phyloP scores from a whole-genome alignment of 2,888 invertebrate genomes.

The Keiferia lycopersicella region DNA sequence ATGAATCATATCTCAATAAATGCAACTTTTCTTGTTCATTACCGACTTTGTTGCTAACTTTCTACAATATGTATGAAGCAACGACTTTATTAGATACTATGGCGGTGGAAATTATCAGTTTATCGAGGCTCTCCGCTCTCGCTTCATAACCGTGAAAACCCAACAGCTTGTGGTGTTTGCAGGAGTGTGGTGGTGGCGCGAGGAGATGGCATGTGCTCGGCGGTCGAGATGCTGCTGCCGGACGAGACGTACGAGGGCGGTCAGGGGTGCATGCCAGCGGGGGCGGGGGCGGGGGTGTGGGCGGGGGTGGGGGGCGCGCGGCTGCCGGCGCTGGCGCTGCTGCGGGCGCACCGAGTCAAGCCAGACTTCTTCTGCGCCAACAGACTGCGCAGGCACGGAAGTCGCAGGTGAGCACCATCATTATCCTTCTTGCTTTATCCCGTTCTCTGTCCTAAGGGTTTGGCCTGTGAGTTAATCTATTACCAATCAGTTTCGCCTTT shows the following conservation, averaged over 20 bases:
- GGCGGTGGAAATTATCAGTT: no score
- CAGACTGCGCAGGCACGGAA: conserved; percentile 46
- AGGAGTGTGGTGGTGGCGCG: conserved; percentile 26
- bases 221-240: conserved; percentile 86
- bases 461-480: no score
- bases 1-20: background rate
- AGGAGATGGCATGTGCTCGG: conserved; percentile 30
- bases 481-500: no score
- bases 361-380: conserved; percentile 90
- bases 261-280: conserved; percentile 59
- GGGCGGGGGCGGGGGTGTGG: conserved; percentile 46
- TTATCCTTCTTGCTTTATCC: no score
- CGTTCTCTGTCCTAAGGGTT: no score
- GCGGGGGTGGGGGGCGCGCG: conserved; percentile 61
- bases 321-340: conserved; percentile 55
- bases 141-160: background rate
- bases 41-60: no score
- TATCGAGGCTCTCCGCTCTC: no score
- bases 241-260: conserved; percentile 88
- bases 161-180: background rate
- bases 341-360: conserved; percentile 82
- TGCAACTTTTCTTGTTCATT: no score
- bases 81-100: no score
- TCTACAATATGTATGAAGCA: no score
- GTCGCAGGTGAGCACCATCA: background rate